These are phyloP conservation scores for Papilio gigon DNA, from an alignment of 2,888 invertebrate species.

Conservation along the genomic window DNA sequence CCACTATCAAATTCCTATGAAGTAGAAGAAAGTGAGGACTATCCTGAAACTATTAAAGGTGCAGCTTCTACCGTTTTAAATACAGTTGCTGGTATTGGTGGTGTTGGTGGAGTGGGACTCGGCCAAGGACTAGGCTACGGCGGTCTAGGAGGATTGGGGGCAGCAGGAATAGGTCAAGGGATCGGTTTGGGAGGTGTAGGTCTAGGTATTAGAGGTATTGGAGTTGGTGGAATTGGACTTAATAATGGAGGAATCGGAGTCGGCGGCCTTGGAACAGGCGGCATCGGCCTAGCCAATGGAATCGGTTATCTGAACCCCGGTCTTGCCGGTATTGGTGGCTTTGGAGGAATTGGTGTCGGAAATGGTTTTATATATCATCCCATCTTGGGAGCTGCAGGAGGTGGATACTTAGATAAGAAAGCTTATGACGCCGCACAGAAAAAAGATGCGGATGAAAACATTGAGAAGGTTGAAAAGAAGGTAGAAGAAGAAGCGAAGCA, in stretches of 20 bases:
- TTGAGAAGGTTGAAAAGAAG: conserved; percentile 80
- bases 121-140: conserved; percentile 52
- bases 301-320: conserved; percentile 64
- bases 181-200: conserved; percentile 52
- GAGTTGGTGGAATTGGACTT: conserved; percentile 53
- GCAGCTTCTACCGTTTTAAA: conserved; percentile 73
- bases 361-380: conserved; percentile 72
- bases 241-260: conserved; percentile 58
- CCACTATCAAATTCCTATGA: conserved; percentile 80
- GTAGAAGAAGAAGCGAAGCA: conserved; percentile 81
- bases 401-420: conserved; percentile 81
- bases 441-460: conserved; percentile 79
- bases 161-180: conserved; percentile 52
- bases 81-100: conserved; percentile 65
- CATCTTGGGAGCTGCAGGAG: conserved; percentile 64
- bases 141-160: conserved; percentile 53
- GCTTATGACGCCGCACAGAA: conserved; percentile 82
- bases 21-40: conserved; percentile 83
- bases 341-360: conserved; percentile 58
- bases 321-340: conserved; percentile 63
- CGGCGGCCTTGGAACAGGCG: conserved; percentile 52
- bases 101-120: conserved; percentile 55
- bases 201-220: conserved; percentile 52
- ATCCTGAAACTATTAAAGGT: conserved; percentile 75
- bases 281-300: conserved; percentile 53